A percentile compares a stretch with the other conserved stretches of the same genome.
phyloP scores from a whole-genome alignment of 2,113 vertebrate species.

The Trinectes maculatus region DNA sequence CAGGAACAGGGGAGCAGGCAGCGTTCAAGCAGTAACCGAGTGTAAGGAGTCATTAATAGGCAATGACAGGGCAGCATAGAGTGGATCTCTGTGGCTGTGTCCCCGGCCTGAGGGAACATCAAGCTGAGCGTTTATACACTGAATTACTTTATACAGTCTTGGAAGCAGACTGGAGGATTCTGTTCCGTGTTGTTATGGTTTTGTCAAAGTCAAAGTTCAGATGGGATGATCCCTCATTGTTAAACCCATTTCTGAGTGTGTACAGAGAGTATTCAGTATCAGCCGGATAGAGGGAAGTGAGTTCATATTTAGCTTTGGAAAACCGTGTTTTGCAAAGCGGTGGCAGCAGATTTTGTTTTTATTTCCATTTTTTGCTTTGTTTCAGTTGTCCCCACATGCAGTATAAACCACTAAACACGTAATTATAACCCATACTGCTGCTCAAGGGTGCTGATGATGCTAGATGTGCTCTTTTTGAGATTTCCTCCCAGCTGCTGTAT shows the following conservation, averaged over 20 bases:
- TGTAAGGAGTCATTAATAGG: slow-evolving; percentile 62
- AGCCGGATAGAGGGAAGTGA: not conserved
- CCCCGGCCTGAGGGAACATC: slow-evolving; percentile 59
- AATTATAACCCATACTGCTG: not conserved
- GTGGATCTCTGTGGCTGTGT: slow-evolving; percentile 40
- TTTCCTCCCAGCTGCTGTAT: too few relatives aligned
- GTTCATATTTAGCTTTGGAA: not conserved
- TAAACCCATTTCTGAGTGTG: slow-evolving; percentile 16
- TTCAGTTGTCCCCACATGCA: not conserved
- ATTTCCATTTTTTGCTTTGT: not conserved
- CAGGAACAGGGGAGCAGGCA: slow-evolving; percentile 38
- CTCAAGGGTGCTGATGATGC: too few relatives aligned
- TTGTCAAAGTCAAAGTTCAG: slow-evolving; percentile 36
- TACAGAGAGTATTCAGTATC: too few relatives aligned
- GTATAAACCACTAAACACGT: not conserved
- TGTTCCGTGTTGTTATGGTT: slow-evolving; percentile 37
- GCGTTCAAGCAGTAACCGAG: slow-evolving; percentile 51
- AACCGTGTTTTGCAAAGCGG: not conserved
- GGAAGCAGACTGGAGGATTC: slow-evolving; percentile 42
- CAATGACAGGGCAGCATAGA: slow-evolving; percentile 61
- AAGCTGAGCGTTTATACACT: slow-evolving; percentile 37
- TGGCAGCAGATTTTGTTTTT: not conserved
- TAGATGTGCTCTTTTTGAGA: too few relatives aligned
- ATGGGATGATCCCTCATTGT: slow-evolving; percentile 18
- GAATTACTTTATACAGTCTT: slow-evolving; percentile 40